These are phyloP conservation scores for Orycteropus afer DNA, from an alignment of 2,113 vertebrate genomes.

Conservation along the genomic window DNA sequence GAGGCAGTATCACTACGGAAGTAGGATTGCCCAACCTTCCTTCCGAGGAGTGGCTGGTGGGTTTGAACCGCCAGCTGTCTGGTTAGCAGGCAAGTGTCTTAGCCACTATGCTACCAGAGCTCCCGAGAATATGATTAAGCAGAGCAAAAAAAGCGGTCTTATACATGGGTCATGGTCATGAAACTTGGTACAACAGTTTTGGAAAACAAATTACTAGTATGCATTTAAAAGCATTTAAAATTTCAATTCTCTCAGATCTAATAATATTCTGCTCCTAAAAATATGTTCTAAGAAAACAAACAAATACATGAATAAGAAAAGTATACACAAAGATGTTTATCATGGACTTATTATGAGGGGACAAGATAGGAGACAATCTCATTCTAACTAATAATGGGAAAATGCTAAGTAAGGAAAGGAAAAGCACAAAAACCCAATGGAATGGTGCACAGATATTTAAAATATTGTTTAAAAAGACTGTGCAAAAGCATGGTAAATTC, in stretches of 20 bases:
- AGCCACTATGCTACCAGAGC: too few species aligned
- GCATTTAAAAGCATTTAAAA: not conserved
- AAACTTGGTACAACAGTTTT: not conserved
- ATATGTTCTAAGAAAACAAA: not conserved
- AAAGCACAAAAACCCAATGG: not conserved
- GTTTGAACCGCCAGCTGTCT: too few species aligned
- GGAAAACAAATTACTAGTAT: not conserved
- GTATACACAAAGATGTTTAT: not conserved
- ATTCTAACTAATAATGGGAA: not conserved
- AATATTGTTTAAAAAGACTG: not conserved
- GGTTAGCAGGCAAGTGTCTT: too few species aligned
- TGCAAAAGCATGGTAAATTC: too few species aligned
- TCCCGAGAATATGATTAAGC: too few species aligned
- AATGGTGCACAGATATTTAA: not conserved
- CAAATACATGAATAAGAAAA: slow-evolving; percentile 4
- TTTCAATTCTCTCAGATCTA: not conserved
- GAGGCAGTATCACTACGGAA: too few species aligned
- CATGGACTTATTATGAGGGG: not conserved
- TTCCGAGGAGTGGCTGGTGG: too few species aligned
- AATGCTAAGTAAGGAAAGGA: not conserved
- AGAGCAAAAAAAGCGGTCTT: not conserved
- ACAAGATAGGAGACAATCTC: not conserved
- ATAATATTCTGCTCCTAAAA: slow-evolving; percentile 26
- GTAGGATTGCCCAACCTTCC: too few species aligned
- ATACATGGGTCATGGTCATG: not conserved